Conservation (phyloP, 1,140 invertebrate species). For the Zaprionus capensis region DNA sequence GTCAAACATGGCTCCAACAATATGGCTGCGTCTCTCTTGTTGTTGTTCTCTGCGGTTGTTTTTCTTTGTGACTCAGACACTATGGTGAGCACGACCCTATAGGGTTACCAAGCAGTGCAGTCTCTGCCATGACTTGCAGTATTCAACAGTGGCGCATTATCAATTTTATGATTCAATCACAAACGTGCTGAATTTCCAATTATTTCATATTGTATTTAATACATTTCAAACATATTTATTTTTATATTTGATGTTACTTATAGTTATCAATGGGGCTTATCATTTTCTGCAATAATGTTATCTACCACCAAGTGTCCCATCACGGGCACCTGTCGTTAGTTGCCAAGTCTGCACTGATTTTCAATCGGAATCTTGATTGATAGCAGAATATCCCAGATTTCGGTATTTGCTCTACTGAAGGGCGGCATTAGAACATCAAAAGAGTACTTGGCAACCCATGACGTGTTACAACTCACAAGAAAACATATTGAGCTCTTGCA, state of each 20-base stretch:
- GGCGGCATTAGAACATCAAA: slow-evolving; percentile 45
- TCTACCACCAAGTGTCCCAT: slow-evolving; percentile 39
- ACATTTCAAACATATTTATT: background rate
- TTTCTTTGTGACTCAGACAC: slow-evolving; percentile 62
- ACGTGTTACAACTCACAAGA: slow-evolving; percentile 34
- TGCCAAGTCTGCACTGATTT: slow-evolving; percentile 34
- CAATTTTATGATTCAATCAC: background rate
- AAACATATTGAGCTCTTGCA: slow-evolving; percentile 18
- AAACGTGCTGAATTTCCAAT: background rate
- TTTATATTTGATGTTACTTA: background rate
- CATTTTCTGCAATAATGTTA: slow-evolving; percentile 13
- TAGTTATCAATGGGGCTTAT: slow-evolving; percentile 21
- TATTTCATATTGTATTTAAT: background rate
- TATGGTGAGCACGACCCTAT: slow-evolving; percentile 21
- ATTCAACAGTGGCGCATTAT: background rate
- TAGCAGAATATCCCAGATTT: slow-evolving; percentile 39
- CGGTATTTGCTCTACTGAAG: background rate
- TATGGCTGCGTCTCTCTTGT: slow-evolving; percentile 65
- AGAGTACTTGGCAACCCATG: slow-evolving; percentile 64
- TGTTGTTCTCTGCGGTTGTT: slow-evolving; percentile 45
- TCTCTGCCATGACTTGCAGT: background rate
- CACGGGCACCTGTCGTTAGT: slow-evolving; percentile 6
- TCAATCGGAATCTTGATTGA: slow-evolving; percentile 63
- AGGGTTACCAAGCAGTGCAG: slow-evolving; percentile 57
- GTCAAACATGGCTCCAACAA: slow-evolving; percentile 69